Base-by-base conservation (phyloP, 1,140 invertebrate species). In the Papilio glaucus region DNA sequence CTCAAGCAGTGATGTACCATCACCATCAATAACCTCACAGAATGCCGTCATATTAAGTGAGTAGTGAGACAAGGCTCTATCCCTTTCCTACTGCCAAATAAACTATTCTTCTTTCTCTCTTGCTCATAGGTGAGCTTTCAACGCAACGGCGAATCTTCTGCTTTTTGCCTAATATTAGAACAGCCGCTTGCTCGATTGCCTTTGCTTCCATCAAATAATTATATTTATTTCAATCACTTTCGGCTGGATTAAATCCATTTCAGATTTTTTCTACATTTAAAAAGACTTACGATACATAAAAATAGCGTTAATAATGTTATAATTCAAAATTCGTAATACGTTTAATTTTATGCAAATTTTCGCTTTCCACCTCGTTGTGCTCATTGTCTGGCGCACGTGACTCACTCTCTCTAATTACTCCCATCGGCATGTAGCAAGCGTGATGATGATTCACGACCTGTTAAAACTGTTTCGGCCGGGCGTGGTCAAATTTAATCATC, bases 261-360 rank as follows among this genome's bases (percentile, higher is more conserved):
- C n/a, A n/a, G 5, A 18, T 2, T 18, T 18, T 21, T 9, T 18
- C 1, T 49, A 49, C n/a, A 49, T 49, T 49, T 21, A 49, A 18
- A 49, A 49, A 49, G n/a, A 8, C 45, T 21, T 49, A 49, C 15
- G 18, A 8, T 2, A 6, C 29, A 33, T 33, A 33, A 57, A 24
- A 24, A 24, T 57, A 24, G n/a, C 12, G 3, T 10, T 21, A 21
- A 15, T n/a, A 57, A 57, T 57, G 49, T 57, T 57, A 0, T 12
- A 57, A 57, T 57, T 24, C 6, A 24, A 53, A 57, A 57, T 57
- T 57, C 49, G 49, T 9, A 57, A 24, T 26, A 57, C 9, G 15
- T 18, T 33, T 45, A 45, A 45, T 45, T 57, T 13, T 57, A 57
- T 57, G 49, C 49, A 57, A 57, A 57, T 57, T 57, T 57, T 57